phyloP scores from a whole-genome alignment of 2,888 invertebrate genomes.

The Carcina quercana region DNA sequence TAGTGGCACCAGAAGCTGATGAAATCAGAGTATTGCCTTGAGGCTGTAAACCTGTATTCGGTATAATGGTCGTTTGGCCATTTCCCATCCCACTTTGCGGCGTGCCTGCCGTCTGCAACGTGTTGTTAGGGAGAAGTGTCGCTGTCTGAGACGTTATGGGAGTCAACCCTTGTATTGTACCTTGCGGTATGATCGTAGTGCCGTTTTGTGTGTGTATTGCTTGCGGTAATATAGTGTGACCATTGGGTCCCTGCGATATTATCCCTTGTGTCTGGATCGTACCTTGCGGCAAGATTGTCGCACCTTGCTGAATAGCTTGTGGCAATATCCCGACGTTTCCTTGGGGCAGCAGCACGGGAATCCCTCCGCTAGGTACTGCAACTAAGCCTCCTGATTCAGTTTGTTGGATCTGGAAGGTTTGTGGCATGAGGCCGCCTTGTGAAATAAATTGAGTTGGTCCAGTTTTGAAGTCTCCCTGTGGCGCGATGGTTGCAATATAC shows the following conservation, averaged over 20 bases:
- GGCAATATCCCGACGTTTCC: conserved; percentile 69
- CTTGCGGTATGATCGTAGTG: conserved; percentile 77
- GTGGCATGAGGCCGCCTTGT: conserved; percentile 70
- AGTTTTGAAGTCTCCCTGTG: conserved; percentile 74
- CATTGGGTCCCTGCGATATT: conserved; percentile 70
- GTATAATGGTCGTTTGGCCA: conserved; percentile 65
- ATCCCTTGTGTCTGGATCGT: conserved; percentile 69
- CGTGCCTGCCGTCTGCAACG: conserved; percentile 51
- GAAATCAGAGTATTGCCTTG: conserved; percentile 72
- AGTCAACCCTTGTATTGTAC: conserved; percentile 59
- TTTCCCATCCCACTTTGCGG: conserved; percentile 66
- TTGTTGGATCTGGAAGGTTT: conserved; percentile 76
- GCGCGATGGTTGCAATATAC: conserved; percentile 82
- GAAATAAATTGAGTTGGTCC: conserved; percentile 72
- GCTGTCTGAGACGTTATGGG: conserved; percentile 53
- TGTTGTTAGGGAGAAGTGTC: conserved; percentile 52
- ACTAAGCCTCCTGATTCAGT: conserved; percentile 76
- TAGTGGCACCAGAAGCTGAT: conserved; percentile 71
- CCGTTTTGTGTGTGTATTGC: conserved; percentile 74
- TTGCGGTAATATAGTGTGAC: conserved; percentile 76
- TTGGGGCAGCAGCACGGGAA: conserved; percentile 71
- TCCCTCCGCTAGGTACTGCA: conserved; percentile 74
- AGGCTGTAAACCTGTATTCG: conserved; percentile 62
- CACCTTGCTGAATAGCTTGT: conserved; percentile 69
- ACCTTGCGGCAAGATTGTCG: conserved; percentile 74